These are phyloP conservation scores for Nasonia longicornis DNA, from an alignment of 1,140 invertebrate species.

Conservation along the genomic window DNA sequence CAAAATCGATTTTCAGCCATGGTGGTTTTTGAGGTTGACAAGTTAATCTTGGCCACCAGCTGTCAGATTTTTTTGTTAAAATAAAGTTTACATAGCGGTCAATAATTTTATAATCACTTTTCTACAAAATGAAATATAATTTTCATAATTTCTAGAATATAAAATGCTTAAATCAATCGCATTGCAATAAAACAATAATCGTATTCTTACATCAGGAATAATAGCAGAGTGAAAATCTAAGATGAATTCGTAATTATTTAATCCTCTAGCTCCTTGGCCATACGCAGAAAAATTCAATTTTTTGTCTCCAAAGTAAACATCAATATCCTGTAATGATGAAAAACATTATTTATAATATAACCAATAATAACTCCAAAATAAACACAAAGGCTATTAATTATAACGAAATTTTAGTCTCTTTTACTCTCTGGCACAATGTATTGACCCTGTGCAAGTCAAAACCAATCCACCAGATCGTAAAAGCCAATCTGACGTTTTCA, in stretches of 20 bases:
- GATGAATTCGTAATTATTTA: constrained; percentile 78
- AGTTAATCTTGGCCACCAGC: constrained; percentile 87
- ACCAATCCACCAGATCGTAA: too few species aligned
- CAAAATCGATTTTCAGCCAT: constrained; percentile 83
- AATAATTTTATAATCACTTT: constrained; percentile 72
- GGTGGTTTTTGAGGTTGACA: constrained; percentile 83
- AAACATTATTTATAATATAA: not conserved
- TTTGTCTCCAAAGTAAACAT: constrained; percentile 73
- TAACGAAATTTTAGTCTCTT: too few species aligned
- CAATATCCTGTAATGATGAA: constrained; percentile 65
- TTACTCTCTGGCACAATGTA: too few species aligned
- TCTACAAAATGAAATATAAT: constrained; percentile 60
- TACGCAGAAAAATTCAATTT: constrained; percentile 74
- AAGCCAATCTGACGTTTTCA: too few species aligned
- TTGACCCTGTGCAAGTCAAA: too few species aligned
- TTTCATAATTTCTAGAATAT: not conserved
- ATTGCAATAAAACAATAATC: not conserved
- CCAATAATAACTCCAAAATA: not conserved
- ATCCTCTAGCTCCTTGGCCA: constrained; percentile 79
- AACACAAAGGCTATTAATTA: not conserved
- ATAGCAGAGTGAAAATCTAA: constrained; percentile 79
- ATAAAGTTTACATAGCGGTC: constrained; percentile 84
- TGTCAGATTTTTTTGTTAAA: constrained; percentile 77
- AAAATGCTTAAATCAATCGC: not conserved
- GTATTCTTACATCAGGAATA: constrained; percentile 73